A percentile compares a stretch with the other conserved stretches of the same genome.
Conservation (phyloP, 1,140 invertebrate species). For the Heliothis subflexa region DNA sequence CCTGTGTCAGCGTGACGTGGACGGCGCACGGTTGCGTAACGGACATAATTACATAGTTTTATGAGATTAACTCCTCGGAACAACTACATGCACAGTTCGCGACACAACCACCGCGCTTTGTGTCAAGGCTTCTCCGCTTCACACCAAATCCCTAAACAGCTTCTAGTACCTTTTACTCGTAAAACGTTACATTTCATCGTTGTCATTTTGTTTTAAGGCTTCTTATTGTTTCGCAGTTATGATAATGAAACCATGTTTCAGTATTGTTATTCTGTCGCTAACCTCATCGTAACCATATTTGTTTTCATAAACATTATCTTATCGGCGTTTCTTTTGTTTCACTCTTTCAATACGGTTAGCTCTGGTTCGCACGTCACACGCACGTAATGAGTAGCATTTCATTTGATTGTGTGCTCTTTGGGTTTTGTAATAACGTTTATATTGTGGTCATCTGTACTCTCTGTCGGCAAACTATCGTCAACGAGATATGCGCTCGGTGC, state of each 20-base stretch:
- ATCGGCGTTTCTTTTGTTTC: conserved; percentile 50
- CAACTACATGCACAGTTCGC: conserved; percentile 28
- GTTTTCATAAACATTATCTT: conserved; percentile 52
- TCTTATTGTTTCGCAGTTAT: conserved; percentile 20
- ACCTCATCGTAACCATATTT: conserved; percentile 47
- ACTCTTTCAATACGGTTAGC: conserved; percentile 37
- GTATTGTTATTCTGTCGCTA: conserved; percentile 37
- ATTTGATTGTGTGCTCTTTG: conserved; percentile 36
- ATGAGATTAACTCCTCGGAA: conserved; percentile 45
- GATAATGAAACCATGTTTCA: conserved; percentile 33
- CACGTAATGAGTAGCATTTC: conserved; percentile 14
- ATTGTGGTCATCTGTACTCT: conserved; percentile 27
- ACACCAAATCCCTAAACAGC: conserved; percentile 31
- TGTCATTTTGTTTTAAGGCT: neutral
- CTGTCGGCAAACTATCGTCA: conserved; percentile 15
- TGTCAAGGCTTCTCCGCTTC: conserved; percentile 41
- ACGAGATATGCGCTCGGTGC: conserved; percentile 5
- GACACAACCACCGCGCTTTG: conserved; percentile 3
- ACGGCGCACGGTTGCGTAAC: conserved; percentile 42
- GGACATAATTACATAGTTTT: conserved; percentile 44
- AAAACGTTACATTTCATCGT: conserved; percentile 21
- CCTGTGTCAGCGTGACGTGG: conserved; percentile 30
- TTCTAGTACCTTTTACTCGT: conserved; percentile 22
- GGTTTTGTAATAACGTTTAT: conserved; percentile 37
- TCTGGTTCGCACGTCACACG: conserved; percentile 16